Conservation (phyloP, 2,113 vertebrate genomes). For the Podarcis cretensis region DNA sequence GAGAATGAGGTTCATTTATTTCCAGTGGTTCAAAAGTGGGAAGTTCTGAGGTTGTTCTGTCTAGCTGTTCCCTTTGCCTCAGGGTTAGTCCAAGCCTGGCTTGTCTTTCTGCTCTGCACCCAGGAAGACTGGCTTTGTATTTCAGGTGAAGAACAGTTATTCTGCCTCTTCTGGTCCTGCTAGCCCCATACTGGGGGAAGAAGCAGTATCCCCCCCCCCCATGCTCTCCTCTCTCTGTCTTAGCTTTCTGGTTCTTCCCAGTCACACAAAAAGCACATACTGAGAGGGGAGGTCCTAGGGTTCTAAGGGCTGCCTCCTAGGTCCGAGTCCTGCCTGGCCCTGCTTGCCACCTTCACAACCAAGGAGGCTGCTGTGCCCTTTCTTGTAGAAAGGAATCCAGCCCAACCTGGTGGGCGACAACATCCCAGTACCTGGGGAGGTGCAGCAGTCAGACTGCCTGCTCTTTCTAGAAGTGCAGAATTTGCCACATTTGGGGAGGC, state of each 20-base stretch:
- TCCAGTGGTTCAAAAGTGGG: background rate
- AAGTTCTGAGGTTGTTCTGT: background rate
- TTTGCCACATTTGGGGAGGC: background rate
- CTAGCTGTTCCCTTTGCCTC: background rate
- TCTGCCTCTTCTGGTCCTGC: background rate
- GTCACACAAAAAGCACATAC: background rate
- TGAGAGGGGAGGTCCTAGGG: background rate
- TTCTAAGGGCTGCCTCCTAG: accelerated
- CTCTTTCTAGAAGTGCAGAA: background rate
- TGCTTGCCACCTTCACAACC: no score
- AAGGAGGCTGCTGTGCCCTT: background rate
- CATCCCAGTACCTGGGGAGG: no score
- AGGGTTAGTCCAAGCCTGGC: background rate
- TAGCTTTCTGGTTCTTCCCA: background rate
- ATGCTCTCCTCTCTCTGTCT: background rate
- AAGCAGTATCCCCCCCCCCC: no score
- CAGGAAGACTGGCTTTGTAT: background rate
- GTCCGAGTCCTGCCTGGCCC: accelerated
- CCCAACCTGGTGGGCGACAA: no score
- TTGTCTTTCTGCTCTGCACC: background rate
- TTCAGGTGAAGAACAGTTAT: no score
- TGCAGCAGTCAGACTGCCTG: background rate
- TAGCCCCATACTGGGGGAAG: background rate
- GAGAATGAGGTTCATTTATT: background rate
- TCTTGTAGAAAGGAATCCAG: background rate